Evolutionary conservation across 2,888 invertebrate genomes (phyloP), one percentile per base, ranked within the genome.

Genomic region (Zaprionus bogoriensis): DNA sequence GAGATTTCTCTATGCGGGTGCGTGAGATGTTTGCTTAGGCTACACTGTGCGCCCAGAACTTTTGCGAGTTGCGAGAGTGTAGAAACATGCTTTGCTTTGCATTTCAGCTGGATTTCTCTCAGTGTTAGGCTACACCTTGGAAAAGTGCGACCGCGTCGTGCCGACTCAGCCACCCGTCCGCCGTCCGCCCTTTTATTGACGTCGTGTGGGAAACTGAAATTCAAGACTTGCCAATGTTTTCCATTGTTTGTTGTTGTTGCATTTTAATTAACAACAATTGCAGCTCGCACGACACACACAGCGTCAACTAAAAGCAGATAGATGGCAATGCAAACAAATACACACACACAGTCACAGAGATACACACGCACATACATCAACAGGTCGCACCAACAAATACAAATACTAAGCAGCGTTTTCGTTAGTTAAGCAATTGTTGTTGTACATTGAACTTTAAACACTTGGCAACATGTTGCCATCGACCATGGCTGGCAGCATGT

Each of bases 181-280:
- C 28, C 20, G 4, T 22, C 32, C 38, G n/a, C n/a, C 39, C 48
- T 41, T 41, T 41, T 41, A 71, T 64, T 72, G 73, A 71, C 73
- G 63, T 60, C 67, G 28, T 72, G 74, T 74, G 74, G 74, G 74
- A 76, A 74, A 63, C 73, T 76, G 60, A 72, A 63, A 54, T 32
- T 10, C 59, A 57, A 76, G 57, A 45, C 42, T 51, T 44, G 48
- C 71, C 69, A 71, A 71, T 74, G 74, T 63, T 77, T 74, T 74
- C 69, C 60, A 74, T 74, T 74, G 74, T 77, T 77, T 39, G 57
- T 45, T 58, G 62, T 44, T 58, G 63, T 36, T 67, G 65, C 67
- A 77, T 74, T 73, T 77, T 76, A 76, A 74, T 74, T 74, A 74
- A 67, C 77, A 74, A 76, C 77, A 74, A 76, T 72, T 72, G 77